Evolutionary conservation across 2,113 vertebrate genomes (phyloP).

Genomic region (Serilophus lunatus): DNA sequence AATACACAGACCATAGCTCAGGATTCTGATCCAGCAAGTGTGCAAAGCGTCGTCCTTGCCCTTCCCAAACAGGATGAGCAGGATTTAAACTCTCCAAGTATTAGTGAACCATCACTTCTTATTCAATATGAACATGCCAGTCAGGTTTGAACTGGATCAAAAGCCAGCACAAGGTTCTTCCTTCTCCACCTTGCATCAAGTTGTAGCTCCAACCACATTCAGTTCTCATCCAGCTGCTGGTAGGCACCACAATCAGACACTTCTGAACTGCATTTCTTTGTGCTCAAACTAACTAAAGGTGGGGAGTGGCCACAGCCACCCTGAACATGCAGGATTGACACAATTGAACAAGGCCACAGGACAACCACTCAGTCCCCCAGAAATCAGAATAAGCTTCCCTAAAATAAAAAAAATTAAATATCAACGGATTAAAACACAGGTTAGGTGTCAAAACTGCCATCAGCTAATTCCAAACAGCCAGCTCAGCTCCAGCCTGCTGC

Average conservation of each 20-base stretch:
- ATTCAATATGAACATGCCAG: neutral
- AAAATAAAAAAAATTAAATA: neutral
- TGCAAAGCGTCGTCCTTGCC: neutral
- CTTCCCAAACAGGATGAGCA: neutral
- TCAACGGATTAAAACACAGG: neutral
- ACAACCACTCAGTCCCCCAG: neutral
- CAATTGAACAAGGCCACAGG: conserved; percentile 31
- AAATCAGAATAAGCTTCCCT: neutral
- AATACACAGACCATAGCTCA: neutral
- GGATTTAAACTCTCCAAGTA: neutral
- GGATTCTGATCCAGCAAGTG: neutral
- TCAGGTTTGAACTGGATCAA: neutral
- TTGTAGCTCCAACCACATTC: neutral
- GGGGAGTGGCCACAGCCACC: neutral
- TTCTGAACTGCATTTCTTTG: neutral
- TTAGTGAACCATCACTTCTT: neutral
- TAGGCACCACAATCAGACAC: neutral
- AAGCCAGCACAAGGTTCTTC: neutral
- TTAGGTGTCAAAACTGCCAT: neutral
- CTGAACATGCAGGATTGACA: neutral
- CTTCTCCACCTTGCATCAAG: neutral
- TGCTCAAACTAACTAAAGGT: neutral
- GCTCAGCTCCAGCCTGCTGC: neutral
- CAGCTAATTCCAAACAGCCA: neutral
- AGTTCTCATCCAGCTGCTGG: neutral